Evolutionary conservation across 2,888 invertebrate species (phyloP), one percentile per base, ranked within the genome.

Genomic region (Caenorhabditis zanzibari): DNA sequence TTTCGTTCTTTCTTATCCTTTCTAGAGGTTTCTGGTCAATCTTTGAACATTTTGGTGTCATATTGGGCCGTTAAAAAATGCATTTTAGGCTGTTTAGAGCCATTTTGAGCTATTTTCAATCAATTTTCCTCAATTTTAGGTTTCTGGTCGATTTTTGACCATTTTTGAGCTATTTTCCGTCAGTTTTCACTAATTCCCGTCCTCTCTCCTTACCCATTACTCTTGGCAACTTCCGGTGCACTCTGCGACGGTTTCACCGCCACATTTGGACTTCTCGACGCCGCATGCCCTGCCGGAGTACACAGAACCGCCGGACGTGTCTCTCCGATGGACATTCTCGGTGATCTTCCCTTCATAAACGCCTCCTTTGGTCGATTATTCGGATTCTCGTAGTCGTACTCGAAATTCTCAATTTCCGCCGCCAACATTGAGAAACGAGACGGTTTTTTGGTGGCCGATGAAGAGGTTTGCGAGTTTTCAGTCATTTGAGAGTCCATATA

Each of bases 281-380:
- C n/a, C 4, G 56, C 58, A 14, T 41, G 61, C 24, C 82, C 85
- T 19, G 77, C 85, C 4, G 86, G 86, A 16, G 85, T 83, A 66
- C 82, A 85, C 19, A 88, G 52, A 26, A 88, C 85, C 2, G 86
- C 81, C 3, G 88, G 72, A 6, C 88, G 81, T 16, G 82, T 86
- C 82, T 88, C 87, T 56, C 88, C 88, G 22, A 86, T 81, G 54
- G 85, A 85, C 68, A 86, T 74, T 47, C 87, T 69, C 5, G 87
- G 88, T 16, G 87, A 85, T 80, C 54, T 59, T 44, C 88, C 88
- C 66, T 86, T 87, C 80, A 84, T 82, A 64, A 69, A 87, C 12
- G 86, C 82, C 58, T 88, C 88, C 61, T 88, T 88, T 32, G 87
- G 82, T 32, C 75, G 76, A 32, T 80, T 80, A 56, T 74, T 77